These are phyloP conservation scores for Crematogaster levior DNA, from an alignment of 2,888 invertebrate species.

Conservation along the genomic window DNA sequence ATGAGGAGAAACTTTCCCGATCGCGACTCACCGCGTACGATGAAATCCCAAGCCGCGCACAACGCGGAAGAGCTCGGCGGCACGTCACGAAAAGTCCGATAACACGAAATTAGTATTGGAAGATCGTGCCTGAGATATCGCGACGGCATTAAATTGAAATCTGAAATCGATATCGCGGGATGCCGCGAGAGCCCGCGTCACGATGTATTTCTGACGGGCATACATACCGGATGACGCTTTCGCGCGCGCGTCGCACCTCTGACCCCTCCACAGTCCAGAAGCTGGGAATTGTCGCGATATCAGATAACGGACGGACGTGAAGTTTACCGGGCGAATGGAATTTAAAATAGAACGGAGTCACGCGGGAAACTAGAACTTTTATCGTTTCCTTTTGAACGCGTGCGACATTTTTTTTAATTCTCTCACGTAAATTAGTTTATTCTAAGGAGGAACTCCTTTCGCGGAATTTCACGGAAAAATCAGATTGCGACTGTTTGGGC, in stretches of 20 bases:
- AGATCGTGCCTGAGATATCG: slow-evolving; percentile 79
- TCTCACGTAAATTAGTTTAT: slow-evolving; percentile 30
- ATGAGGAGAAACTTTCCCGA: not conserved
- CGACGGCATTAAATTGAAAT: slow-evolving; percentile 82
- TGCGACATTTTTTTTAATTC: slow-evolving; percentile 16
- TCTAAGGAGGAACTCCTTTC: not conserved
- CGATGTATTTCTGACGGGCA: slow-evolving; percentile 35
- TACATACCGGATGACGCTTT: slow-evolving; percentile 24
- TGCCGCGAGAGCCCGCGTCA: slow-evolving; percentile 26
- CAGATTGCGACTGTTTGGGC: slow-evolving; percentile 20
- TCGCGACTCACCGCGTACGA: slow-evolving; percentile 8
- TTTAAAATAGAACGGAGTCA: slow-evolving; percentile 19
- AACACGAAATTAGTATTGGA: slow-evolving; percentile 78
- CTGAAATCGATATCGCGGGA: slow-evolving; percentile 79
- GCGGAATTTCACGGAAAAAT: slow-evolving; percentile 20
- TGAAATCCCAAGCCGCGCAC: slow-evolving; percentile 3
- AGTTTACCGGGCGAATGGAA: slow-evolving; percentile 6
- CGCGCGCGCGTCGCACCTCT: not conserved
- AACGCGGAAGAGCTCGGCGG: slow-evolving; percentile 56
- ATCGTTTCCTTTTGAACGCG: slow-evolving; percentile 1
- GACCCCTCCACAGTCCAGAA: not conserved
- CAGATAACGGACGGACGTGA: slow-evolving; percentile 15
- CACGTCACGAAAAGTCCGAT: slow-evolving; percentile 72
- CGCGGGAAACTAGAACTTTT: slow-evolving; percentile 1
- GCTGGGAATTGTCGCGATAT: slow-evolving; percentile 28